These are phyloP conservation scores for Exocentrus adspersus DNA, from an alignment of 2,888 invertebrate genomes.

Conservation along the genomic window DNA sequence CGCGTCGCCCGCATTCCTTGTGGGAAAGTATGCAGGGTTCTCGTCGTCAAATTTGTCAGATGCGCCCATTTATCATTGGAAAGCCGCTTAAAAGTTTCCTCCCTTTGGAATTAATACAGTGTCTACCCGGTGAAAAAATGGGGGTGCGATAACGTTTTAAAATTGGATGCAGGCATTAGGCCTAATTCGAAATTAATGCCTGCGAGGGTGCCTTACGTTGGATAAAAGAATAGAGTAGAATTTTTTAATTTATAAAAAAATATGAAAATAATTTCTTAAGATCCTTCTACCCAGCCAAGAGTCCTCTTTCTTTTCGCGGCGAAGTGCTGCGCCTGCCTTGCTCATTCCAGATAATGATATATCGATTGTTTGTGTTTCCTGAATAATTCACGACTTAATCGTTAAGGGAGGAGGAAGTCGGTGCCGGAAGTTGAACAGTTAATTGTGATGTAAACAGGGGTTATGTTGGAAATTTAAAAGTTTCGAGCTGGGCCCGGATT, in stretches of 20 bases:
- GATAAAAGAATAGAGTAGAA: no score
- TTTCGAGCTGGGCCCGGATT: not conserved
- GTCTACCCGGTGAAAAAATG: conserved; percentile 37
- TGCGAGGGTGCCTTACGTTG: no score
- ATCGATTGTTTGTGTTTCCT: conserved; percentile 22
- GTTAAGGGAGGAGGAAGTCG: conserved; percentile 8
- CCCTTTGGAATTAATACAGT: conserved; percentile 37
- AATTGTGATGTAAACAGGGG: conserved; percentile 1
- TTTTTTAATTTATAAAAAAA: no score
- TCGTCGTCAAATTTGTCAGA: conserved; percentile 37
- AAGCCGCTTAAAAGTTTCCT: conserved; percentile 25
- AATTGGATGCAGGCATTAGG: conserved; percentile 39
- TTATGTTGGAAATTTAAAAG: not conserved
- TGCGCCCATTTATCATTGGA: conserved; percentile 30
- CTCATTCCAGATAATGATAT: conserved; percentile 19
- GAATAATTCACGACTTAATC: conserved; percentile 18
- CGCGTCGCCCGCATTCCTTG: not conserved
- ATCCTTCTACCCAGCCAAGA: no score
- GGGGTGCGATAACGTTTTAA: conserved; percentile 37
- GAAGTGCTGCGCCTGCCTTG: not conserved
- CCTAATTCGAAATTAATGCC: conserved; percentile 43
- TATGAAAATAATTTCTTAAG: no score
- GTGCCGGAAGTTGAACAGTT: conserved; percentile 8
- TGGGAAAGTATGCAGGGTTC: conserved; percentile 27
- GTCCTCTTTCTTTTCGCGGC: not conserved